Evolutionary conservation across 2,113 vertebrate species (phyloP), one percentile per base, ranked within the genome.

Genomic region (Macroglossus sobrinus): DNA sequence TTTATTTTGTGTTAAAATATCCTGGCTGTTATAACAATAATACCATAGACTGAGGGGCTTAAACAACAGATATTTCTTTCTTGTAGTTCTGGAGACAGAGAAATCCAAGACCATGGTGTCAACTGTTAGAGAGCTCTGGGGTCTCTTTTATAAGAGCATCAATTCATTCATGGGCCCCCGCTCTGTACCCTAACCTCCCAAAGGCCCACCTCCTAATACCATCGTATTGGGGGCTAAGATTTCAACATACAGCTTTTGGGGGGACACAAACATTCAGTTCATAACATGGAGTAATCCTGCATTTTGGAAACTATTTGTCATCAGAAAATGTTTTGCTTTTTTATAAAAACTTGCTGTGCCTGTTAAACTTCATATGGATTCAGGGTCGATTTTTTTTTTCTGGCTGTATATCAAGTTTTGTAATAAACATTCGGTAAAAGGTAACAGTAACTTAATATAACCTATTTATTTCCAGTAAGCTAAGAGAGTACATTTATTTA

Each of bases 1-100:
- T 93, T 74, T 57, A 50, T 80, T 93, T 93, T 88, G 40, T 63
- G 93, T 93, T 93, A 28, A 71, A 79, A 28, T 72, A 22, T 94
- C 53, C 38, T 26, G 24, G 55, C 53, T 91, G 53, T n/a, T 86
- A 14, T 91, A 79, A 84, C 57, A 89, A 68, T 68, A 95, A 85
- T 91, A 43, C 53, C 26, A 7, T 50, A 63, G 33, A 61, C 30
- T 35, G 30, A n/a, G 26, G 30, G 5, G 5, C 50, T 78, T 85
- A 89, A 45, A 55, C 38, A 74, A 43, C 12, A 30, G 47, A 79
- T 57, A 24, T n/a, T 85, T 91, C 21, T 85, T 61, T 85, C 53
- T 78, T 28, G 3, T 38, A 95, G 45, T 75, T 76, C 21, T 53
- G 30, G 30, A 55, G 64, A n/a, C 93, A 35, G 18, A 13, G 8